These are phyloP conservation scores for Ypsolopha sequella DNA, from an alignment of 2,888 invertebrate species.

Conservation along the genomic window DNA sequence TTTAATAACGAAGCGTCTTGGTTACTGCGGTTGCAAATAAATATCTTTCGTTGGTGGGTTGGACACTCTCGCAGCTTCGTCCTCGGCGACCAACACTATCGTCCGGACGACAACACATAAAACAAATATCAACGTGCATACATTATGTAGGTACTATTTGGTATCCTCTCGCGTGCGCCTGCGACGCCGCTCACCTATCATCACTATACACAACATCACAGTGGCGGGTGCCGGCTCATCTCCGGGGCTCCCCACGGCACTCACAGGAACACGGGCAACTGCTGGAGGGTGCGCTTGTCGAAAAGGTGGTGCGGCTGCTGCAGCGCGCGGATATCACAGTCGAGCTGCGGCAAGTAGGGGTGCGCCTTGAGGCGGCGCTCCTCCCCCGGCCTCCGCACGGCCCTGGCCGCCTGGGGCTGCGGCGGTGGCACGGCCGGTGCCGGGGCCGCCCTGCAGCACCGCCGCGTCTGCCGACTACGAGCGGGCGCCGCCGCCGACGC, in stretches of 20 bases:
- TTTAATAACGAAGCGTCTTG: constrained; percentile 54
- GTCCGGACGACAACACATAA: constrained; percentile 54
- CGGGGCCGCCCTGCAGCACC: constrained; percentile 23
- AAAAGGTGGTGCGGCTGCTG: constrained; percentile 50
- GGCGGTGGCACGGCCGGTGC: constrained; percentile 26
- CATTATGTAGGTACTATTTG: constrained; percentile 51
- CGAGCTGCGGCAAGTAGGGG: constrained; percentile 38
- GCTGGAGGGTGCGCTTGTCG: constrained; percentile 64
- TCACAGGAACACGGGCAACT: constrained; percentile 67
- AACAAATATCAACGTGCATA: constrained; percentile 57
- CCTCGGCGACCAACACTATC: constrained; percentile 29
- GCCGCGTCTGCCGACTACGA: constrained; percentile 17
- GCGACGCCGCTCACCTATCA: constrained; percentile 28
- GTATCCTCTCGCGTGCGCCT: constrained; percentile 26
- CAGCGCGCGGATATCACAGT: constrained; percentile 54
- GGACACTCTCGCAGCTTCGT: constrained; percentile 10
- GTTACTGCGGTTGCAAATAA: constrained; percentile 45
- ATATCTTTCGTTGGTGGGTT: constrained; percentile 31
- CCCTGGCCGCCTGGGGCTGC: constrained; percentile 26
- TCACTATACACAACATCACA: constrained; percentile 49
- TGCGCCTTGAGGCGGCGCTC: constrained; percentile 36
- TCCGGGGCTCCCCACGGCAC: constrained; percentile 23
- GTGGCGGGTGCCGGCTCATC: constrained; percentile 20
- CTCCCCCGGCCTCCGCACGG: constrained; percentile 19
- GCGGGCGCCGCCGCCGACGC: constrained; percentile 20